A percentile compares a stretch with the other conserved stretches of the same genome.
phyloP scores from a whole-genome alignment of 2,113 vertebrate genomes.

The Microcebus murinus region DNA sequence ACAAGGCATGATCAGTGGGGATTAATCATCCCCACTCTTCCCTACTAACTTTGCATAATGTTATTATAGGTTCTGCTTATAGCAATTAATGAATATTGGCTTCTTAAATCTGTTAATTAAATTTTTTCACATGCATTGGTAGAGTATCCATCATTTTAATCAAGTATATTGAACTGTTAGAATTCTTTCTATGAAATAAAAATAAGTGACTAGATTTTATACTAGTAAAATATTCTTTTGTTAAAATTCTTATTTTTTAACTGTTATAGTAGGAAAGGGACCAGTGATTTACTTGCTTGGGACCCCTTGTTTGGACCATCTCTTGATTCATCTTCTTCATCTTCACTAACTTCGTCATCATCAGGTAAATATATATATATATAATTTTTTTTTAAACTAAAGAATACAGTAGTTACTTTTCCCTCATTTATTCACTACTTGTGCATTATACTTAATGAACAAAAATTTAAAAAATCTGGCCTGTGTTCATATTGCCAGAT shows the following conservation, averaged over 20 bases:
- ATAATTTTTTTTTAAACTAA: not conserved
- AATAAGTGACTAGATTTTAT: constrained; percentile 38
- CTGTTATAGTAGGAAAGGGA: constrained; percentile 86
- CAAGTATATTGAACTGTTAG: not conserved
- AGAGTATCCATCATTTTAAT: constrained; percentile 28
- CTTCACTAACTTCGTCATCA: constrained; percentile 86
- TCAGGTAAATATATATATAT: constrained; percentile 85
- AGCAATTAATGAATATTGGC: not conserved
- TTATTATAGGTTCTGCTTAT: constrained; percentile 6
- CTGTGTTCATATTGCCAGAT: constrained; percentile 29
- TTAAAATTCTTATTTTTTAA: constrained; percentile 61
- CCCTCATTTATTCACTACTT: not conserved
- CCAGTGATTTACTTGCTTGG: constrained; percentile 94
- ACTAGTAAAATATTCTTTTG: constrained; percentile 31
- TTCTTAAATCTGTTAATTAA: not conserved
- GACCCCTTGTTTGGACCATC: constrained; percentile 92
- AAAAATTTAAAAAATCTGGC: constrained; percentile 13
- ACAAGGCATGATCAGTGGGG: not conserved
- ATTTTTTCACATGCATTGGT: not conserved
- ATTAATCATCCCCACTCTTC: not conserved
- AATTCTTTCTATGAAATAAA: constrained; percentile 45
- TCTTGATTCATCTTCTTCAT: constrained; percentile 86
- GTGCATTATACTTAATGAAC: not conserved
- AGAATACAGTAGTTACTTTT: not conserved
- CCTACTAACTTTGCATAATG: not conserved